Conservation (phyloP, 2,113 vertebrate species). For the Mesembrinibis cayennensis region DNA sequence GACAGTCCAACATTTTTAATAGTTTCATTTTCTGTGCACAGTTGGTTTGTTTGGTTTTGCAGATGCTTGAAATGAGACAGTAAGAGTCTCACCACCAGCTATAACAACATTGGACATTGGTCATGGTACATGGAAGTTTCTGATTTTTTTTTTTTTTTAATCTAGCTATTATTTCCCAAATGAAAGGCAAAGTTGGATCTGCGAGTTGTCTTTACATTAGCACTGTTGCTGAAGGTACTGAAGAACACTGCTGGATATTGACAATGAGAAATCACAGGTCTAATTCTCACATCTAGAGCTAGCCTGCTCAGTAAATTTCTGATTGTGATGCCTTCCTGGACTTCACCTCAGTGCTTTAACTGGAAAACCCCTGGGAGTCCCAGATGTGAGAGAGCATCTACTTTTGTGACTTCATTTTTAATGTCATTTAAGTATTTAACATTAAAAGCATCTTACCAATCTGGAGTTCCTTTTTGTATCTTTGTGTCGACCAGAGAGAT, state of each 20-base stretch:
- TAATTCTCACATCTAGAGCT: neutral
- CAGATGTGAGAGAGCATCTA: neutral
- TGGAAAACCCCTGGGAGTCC: neutral
- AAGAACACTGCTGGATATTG: neutral
- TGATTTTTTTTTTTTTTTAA: neutral
- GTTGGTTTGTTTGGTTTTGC: neutral
- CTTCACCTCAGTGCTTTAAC: neutral
- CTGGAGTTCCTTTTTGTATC: constrained; percentile 91
- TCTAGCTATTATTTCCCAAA: neutral
- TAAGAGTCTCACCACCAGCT: neutral
- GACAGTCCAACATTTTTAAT: neutral
- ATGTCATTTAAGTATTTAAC: neutral
- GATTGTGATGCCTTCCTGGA: neutral
- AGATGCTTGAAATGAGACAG: neutral
- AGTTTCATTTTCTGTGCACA: neutral
- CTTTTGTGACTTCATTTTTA: neutral
- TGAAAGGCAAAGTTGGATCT: neutral
- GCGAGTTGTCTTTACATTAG: neutral
- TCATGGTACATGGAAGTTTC: neutral
- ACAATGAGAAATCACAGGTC: neutral
- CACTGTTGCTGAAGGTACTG: neutral
- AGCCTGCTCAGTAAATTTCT: neutral
- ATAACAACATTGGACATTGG: neutral
- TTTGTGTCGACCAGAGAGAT: constrained; percentile 85
- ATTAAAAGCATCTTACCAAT: constrained; percentile 79